phyloP scores from a whole-genome alignment of 2,797 vertebrate genomes.

The Cryptoprocta ferox region DNA sequence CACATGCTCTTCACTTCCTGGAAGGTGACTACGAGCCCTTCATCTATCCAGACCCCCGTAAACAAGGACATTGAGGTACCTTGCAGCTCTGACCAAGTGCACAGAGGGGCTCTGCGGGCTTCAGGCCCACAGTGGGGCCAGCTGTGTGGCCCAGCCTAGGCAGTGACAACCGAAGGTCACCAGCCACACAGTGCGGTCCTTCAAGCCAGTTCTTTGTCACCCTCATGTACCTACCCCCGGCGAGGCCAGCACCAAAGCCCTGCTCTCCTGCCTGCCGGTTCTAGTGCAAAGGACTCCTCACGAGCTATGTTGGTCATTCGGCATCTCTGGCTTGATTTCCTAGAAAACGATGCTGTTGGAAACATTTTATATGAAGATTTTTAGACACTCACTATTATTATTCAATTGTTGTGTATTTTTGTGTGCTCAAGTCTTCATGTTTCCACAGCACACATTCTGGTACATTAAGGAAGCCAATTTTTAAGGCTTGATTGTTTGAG shows the following conservation, averaged over 20 bases:
- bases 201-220: neutral
- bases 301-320: neutral
- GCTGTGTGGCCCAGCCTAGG: neutral
- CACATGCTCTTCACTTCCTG: neutral
- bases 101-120: neutral
- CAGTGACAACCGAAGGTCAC: neutral
- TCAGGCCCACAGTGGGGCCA: neutral
- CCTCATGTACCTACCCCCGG: neutral
- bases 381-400: neutral
- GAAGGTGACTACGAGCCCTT: neutral
- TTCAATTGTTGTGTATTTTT: neutral
- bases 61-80: neutral
- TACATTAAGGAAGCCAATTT: neutral
- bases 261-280: neutral
- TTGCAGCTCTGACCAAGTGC: neutral
- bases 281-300: neutral
- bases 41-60: neutral
- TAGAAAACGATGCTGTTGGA: neutral
- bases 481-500: neutral
- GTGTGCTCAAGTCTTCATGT: neutral
- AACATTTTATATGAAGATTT: conserved; percentile 10
- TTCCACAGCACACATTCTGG: neutral
- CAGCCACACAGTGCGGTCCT: neutral
- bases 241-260: neutral
- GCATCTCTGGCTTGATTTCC: conserved; percentile 31